Evolutionary conservation across 2,797 vertebrate species (phyloP).

Genomic region (Austrolebias charrua): DNA sequence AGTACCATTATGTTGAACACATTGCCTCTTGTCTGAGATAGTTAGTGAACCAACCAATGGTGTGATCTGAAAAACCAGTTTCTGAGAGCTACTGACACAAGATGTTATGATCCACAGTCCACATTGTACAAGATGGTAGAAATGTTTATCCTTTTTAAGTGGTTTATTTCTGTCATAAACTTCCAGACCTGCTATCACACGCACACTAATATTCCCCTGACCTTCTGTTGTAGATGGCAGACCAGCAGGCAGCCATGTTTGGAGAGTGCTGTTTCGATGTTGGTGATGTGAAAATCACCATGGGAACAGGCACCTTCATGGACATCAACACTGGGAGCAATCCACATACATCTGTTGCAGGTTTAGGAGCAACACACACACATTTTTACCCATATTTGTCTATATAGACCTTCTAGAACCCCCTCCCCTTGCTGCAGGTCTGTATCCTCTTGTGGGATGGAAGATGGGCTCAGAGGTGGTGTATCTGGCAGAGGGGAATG

Average conservation of each 20-base stretch:
- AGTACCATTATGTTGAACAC: too few species aligned
- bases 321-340: slow-evolving; percentile 90
- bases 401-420: background rate
- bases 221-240: slow-evolving; percentile 83
- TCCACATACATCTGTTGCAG: slow-evolving; percentile 81
- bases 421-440: slow-evolving; percentile 69
- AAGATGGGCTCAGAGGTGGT: slow-evolving; percentile 92
- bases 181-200: too few species aligned
- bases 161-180: too few species aligned
- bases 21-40: too few species aligned
- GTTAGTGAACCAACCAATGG: too few species aligned
- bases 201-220: too few species aligned
- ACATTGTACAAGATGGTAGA: too few species aligned
- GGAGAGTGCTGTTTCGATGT: slow-evolving; percentile 94
- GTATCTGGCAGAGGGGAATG: slow-evolving; percentile 90
- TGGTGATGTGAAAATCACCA: slow-evolving; percentile 93
- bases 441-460: slow-evolving; percentile 96
- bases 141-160: too few species aligned
- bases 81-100: too few species aligned
- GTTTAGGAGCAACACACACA: slow-evolving; percentile 51
- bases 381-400: background rate
- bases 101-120: too few species aligned
- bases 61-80: too few species aligned
- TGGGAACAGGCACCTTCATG: slow-evolving; percentile 97
- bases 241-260: slow-evolving; percentile 98